Percentiles rank a stretch among this genome's conserved stretches.
phyloP scores from a whole-genome alignment of 2,797 vertebrate genomes.

The Gobionotothen gibberifrons region DNA sequence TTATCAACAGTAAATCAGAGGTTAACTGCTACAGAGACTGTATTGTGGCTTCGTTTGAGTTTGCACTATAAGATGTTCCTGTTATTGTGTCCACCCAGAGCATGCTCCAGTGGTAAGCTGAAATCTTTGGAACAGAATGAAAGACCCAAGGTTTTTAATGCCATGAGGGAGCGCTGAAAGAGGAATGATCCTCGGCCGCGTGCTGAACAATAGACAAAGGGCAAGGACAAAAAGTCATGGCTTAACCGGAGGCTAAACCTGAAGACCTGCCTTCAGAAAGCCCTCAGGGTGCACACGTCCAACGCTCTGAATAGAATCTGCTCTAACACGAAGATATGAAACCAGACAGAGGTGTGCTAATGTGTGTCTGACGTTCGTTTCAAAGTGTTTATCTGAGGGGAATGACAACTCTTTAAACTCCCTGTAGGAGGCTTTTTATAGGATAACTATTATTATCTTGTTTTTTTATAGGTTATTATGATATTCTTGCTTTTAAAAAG shows the following conservation, averaged over 20 bases:
- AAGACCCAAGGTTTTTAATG: background rate
- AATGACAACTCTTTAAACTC: background rate
- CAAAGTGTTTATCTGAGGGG: conserved; percentile 1
- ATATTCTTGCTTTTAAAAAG: too few species aligned
- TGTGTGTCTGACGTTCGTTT: conserved; percentile 2
- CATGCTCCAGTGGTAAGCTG: background rate
- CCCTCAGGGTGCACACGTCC: background rate
- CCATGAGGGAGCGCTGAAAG: conserved; percentile 8
- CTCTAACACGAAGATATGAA: background rate
- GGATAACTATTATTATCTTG: background rate
- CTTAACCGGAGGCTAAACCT: background rate
- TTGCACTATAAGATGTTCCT: background rate
- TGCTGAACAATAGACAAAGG: background rate
- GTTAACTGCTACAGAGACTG: background rate
- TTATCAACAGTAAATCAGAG: background rate
- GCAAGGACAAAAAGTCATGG: conserved; percentile 17
- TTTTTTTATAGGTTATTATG: too few species aligned
- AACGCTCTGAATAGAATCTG: conserved; percentile 5
- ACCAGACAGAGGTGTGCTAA: background rate
- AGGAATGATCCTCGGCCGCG: background rate
- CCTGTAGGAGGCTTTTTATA: too few species aligned
- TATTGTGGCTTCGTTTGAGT: background rate
- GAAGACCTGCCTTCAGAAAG: background rate
- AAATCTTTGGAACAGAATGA: background rate
- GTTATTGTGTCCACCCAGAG: background rate